Evolutionary conservation across 2,888 invertebrate genomes (phyloP).

Genomic region (Drosophila longiperda): DNA sequence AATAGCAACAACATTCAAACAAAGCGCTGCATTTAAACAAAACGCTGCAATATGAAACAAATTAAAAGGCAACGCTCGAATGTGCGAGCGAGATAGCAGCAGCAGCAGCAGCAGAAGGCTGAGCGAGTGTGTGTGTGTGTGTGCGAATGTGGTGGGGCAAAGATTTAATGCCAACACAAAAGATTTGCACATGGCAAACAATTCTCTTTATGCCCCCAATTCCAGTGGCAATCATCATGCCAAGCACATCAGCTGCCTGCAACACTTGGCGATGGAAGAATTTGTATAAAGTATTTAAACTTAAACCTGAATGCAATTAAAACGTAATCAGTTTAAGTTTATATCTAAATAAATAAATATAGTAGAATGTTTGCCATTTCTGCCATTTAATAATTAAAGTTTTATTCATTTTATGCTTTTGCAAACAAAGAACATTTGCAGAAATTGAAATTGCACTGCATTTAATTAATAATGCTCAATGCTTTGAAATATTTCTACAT

Average conservation of each 20-base stretch:
- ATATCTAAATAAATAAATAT: background rate
- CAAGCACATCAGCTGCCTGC: constrained; percentile 60
- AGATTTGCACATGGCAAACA: constrained; percentile 69
- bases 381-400: background rate
- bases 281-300: constrained; percentile 7
- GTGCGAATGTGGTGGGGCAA: constrained; percentile 7
- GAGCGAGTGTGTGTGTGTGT: background rate
- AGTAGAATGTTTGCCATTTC: background rate
- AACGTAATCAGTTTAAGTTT: background rate
- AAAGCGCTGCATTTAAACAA: constrained; percentile 74
- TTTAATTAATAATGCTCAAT: background rate
- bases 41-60: constrained; percentile 78
- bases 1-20: constrained; percentile 35
- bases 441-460: background rate
- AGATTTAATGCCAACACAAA: constrained; percentile 65
- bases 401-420: background rate
- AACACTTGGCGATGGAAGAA: constrained; percentile 23
- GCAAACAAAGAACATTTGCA: background rate
- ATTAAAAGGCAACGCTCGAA: constrained; percentile 67
- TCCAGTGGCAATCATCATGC: constrained; percentile 42
- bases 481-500: background rate
- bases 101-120: background rate
- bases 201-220: constrained; percentile 63
- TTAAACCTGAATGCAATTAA: background rate
- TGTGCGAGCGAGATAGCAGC: constrained; percentile 25